Base-by-base conservation (phyloP, 1,140 invertebrate species). In the Cydia strobilella region DNA sequence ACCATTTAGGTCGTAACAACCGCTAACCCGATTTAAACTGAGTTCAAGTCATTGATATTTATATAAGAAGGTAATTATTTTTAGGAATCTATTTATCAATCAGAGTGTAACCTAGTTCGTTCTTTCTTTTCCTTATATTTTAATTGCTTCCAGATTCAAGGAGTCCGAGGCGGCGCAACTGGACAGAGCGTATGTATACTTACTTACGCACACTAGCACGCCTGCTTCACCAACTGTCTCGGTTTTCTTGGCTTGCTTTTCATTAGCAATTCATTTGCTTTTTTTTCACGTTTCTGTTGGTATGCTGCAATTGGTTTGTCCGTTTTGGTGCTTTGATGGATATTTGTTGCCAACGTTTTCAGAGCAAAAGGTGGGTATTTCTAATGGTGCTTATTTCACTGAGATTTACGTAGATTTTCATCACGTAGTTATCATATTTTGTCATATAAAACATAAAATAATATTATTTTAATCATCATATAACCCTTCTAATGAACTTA, bases 81-180 rank as follows among this genome's bases (percentile, higher is more conserved):
- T 45, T 45, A 23, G 54, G 54, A 59, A 59, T 23, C 54, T 59
- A 59, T 23, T 23, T 12, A 23, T n/a, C n/a, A 59, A 23, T 23
- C 54, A 59, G 54, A n/a, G 48, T 51, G n/a, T 77, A 80, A 84
- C 81, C 83, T 80, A 80, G 82, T 86, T 86, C 85, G 90, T 85
- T 90, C 86, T 92, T 90, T 93, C 91, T 93, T 94, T 91, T 90
- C 91, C 92, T 93, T 92, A 93, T 94, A 94, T 83, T 94, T 93
- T 91, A 91, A 93, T 93, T 93, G 94, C 95, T 97, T 97, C 86
- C 96, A 97, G 96, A 96, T 96, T 96, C 96, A 97, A 96, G 96
- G 96, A 97, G 94, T 95, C 95, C 90, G 96, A 97, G 94, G 95
- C 96, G 84, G 94, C 95, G 92, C 95, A 96, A 92, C 94, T 96